Evolutionary conservation across 64 coral and sea anemone species (phyloP).

Genomic region (Acropora yongei): DNA sequence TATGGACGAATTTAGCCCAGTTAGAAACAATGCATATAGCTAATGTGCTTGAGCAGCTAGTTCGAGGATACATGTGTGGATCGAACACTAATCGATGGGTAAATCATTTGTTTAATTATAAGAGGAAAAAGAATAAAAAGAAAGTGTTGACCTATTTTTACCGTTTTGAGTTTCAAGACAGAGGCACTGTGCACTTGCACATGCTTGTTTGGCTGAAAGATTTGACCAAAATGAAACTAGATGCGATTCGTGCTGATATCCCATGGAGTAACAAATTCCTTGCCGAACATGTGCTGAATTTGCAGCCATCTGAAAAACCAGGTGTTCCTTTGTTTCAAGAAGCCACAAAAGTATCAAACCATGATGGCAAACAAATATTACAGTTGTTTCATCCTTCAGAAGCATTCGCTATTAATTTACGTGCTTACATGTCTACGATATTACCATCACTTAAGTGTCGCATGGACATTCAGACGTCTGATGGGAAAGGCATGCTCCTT

Average conservation of each 20-base stretch:
- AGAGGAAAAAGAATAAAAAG: neutral
- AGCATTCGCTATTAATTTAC: constrained; percentile 22
- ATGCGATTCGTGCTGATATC: constrained; percentile 31
- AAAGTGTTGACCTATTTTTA: constrained; percentile 65
- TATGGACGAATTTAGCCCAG: neutral
- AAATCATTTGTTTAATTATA: constrained; percentile 39
- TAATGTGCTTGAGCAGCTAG: constrained; percentile 54
- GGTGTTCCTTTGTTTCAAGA: neutral
- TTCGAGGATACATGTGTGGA: constrained; percentile 55
- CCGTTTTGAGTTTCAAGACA: constrained; percentile 65
- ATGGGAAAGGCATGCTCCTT: constrained; percentile 43
- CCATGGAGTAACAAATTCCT: neutral
- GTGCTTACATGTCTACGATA: constrained; percentile 37
- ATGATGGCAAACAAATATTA: neutral
- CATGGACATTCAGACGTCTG: constrained; percentile 64
- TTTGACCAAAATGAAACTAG: neutral
- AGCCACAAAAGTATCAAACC: neutral
- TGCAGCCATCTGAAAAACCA: constrained; percentile 15
- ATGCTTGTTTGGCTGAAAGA: constrained; percentile 74
- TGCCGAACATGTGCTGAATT: constrained; percentile 12
- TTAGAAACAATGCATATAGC: constrained; percentile 58
- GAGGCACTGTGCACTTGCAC: constrained; percentile 62
- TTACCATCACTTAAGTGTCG: constrained; percentile 19
- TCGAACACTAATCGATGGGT: constrained; percentile 52
- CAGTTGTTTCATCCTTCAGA: constrained; percentile 21